phyloP scores from a whole-genome alignment of 2,888 invertebrate genomes.

The Pherbina coryleti region DNA sequence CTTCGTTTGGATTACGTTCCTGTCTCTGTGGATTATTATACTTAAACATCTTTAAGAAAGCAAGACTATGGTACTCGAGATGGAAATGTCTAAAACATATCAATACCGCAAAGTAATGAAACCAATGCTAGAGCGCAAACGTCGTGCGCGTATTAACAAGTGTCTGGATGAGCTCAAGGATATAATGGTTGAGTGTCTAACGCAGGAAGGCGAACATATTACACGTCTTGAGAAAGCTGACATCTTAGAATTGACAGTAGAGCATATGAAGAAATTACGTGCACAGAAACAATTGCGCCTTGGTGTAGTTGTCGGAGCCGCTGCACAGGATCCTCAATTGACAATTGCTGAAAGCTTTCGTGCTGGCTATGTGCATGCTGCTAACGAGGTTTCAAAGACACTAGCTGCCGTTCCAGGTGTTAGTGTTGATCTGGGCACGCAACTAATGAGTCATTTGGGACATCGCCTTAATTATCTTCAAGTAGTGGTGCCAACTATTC shows the following conservation, averaged over 20 bases:
- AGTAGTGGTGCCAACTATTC: constrained; percentile 65
- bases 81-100: constrained; percentile 85
- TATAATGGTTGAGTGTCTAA: constrained; percentile 79
- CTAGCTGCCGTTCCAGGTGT: constrained; percentile 88
- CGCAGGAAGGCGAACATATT: constrained; percentile 90
- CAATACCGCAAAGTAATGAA: constrained; percentile 96
- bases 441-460: constrained; percentile 91
- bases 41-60: constrained; percentile 17
- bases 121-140: constrained; percentile 91
- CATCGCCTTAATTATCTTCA: constrained; percentile 79
- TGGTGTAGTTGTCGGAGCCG: constrained; percentile 48
- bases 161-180: constrained; percentile 92
- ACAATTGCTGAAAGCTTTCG: constrained; percentile 81
- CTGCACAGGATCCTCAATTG: constrained; percentile 60
- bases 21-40: constrained; percentile 21
- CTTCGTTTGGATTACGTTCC: constrained; percentile 57
- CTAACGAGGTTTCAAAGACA: constrained; percentile 89
- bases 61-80: constrained; percentile 65
- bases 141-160: constrained; percentile 90
- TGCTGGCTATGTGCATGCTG: constrained; percentile 90
- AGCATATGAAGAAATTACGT: constrained; percentile 84
- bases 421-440: constrained; percentile 87
- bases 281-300: constrained; percentile 79
- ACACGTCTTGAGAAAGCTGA: constrained; percentile 92
- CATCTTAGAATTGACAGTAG: constrained; percentile 88